Evolutionary conservation across 1,140 invertebrate species (phyloP), one percentile per base, ranked within the genome.

Genomic region (Drosophila ananassae): DNA sequence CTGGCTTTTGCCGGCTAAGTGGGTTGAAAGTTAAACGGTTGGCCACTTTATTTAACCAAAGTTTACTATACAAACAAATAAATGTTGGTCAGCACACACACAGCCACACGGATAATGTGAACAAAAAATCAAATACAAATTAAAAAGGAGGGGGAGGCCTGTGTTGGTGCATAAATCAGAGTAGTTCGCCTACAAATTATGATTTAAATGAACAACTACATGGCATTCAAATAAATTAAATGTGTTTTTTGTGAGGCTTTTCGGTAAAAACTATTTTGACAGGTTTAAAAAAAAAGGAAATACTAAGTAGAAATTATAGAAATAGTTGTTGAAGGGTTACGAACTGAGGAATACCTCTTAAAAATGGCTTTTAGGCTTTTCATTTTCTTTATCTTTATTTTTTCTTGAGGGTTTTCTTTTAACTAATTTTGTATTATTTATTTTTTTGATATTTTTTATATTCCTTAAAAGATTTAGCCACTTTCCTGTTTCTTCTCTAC

Each of bases 21-120:
- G 60, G 53, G 60, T 55, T 44, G 62, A 50, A 63, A 62, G 73
- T 90, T 81, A 79, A 90, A 75, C 68, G 63, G 64, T 87, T 90
- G 82, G 79, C 77, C 87, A 90, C 87, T 90, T 90, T 90, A 83
- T 90, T 90, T 83, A 87, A 90, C 87, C 87, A 79, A 74, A 87
- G 76, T 90, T 90, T 90, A 90, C 75, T 78, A 87, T 73, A 89
- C 76, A 89, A 89, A 89, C 79, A 89, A 87, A 89, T 81, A 81
- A 87, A 71, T 81, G 73, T 84, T 77, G 81, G 81, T 67, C 81
- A 80, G 66, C 39, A 54, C 55, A 71, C 53, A 68, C 39, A 68
- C 62, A 25, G 30, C 13, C 34, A 37, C 10, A 41, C 5, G 13
- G 12, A 8, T 9, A 9, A 13, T 21, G 22, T 3, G 13, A 4